Base-by-base conservation (phyloP, 2,797 vertebrate genomes). In the Delichon dasypus region DNA sequence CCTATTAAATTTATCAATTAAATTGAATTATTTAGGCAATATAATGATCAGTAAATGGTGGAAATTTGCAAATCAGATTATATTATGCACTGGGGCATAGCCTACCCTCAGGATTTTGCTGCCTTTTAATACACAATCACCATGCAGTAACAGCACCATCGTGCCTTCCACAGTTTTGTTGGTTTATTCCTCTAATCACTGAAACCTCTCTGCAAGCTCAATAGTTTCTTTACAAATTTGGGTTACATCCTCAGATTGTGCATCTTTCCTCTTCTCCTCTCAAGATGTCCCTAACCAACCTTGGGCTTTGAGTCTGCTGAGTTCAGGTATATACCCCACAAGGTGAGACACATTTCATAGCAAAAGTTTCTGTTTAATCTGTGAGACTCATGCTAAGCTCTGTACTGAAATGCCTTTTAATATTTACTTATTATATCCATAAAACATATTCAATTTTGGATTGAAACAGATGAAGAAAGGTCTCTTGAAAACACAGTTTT, bases 271-370 rank as follows among this genome's bases (percentile, higher is more conserved):
- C 30, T 68, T 76, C 25, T 66, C 2, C 19, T 78, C 19, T 29
- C 22, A 62, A 70, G 40, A 34, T n/a, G 16, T 62, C 29, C 10
- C 4, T 70, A 42, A 51, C 6, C 0, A 16, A 40, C 16, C 12
- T 36, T 1, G 2, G 7, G n/a, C 3, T 26, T 72, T 11, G 8
- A 30, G 7, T 50, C 34, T 79, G 7, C 13, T 58, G 57, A 2
- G 5, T 74, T 68, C 12, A 18, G 15, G 17, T 8, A 25, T 42
- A 22, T 1, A 3, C 11, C 6, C 8, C 6, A 6, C 15, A 34
- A 9, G 5, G 16, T 61, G 18, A 90, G 26, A 61, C 6, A n/a
- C 0, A 2, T 6, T 30, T n/a, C 2, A 2, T 38, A 20, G 30
- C 26, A 72, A 30, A 25, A 47, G 25, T 16, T 82, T 66, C 32